Base-by-base conservation (phyloP, 2,113 vertebrate species). In the Pseudorasbora parva region DNA sequence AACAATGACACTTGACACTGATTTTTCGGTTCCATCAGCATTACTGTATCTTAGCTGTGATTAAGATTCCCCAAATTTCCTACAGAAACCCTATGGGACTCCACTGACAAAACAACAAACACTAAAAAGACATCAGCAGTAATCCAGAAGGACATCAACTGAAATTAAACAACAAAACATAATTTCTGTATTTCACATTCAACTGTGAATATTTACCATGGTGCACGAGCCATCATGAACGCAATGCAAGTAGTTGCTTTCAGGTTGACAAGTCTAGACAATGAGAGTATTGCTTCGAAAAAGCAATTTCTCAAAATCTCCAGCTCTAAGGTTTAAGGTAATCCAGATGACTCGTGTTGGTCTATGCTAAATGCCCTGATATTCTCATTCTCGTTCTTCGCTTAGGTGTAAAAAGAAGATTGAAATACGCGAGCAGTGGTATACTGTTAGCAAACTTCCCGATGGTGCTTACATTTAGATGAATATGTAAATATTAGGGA, bases 1-100 rank as follows among this genome's bases (percentile, higher is more conserved):
- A 57, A 76, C 51, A 57, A 21, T 21, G 9, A 7, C 14, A 54
- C 25, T 2, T 21, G 9, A 7, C 14, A 54, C 25, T 2, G 47
- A n/a, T 12, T 54, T 27, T 33, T 33, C 25, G 30, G 23, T 7
- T 49, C 8, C 25, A 75, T 33, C 8, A 56, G 10, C 30, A 76
- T 76, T 76, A 37, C 1, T 37, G 33, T 37, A 8, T 76, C 5
- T 49, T 75, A 56, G 17, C 27, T 56, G 19, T 27, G 17, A 75
- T 56, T 75, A 76, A 37, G 49, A 37, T 76, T 76, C n/a, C 11
- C 25, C 14, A 49, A 73, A 73, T 49, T 27, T 73, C 47, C 25
- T 15, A 21, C 47, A 74, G 47, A 17, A 45, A 15, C 15, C 15
- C 72, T 12, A n/a, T 0, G 4, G 51, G 30, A 57, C 49, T 56